These are phyloP conservation scores for Hypolimnas misippus DNA, from an alignment of 2,888 invertebrate genomes.

Conservation along the genomic window DNA sequence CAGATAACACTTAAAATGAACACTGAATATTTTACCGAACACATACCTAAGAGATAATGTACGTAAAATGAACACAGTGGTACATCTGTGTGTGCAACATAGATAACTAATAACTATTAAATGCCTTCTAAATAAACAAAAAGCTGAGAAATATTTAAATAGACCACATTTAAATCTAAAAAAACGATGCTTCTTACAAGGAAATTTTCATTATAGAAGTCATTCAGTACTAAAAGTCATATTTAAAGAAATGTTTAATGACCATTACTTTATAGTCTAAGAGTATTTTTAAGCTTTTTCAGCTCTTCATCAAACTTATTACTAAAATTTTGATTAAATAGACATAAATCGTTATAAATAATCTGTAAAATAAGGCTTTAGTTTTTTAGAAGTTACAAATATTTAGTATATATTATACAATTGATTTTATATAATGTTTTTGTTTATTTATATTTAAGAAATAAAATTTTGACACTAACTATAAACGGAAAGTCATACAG, in stretches of 20 bases:
- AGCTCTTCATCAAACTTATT: slow-evolving; percentile 18
- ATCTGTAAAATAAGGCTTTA: slow-evolving; percentile 24
- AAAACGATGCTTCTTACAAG: slow-evolving; percentile 20
- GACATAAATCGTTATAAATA: slow-evolving; percentile 11
- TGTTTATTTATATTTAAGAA: neutral
- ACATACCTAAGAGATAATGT: slow-evolving; percentile 24
- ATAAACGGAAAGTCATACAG: slow-evolving; percentile 1
- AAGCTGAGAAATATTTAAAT: slow-evolving; percentile 15
- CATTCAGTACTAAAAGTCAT: neutral
- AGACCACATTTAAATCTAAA: slow-evolving; percentile 20
- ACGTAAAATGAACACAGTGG: slow-evolving; percentile 69
- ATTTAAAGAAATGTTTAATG: slow-evolving; percentile 34
- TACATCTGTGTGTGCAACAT: slow-evolving; percentile 69
- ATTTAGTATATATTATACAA: neutral
- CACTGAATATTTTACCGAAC: slow-evolving; percentile 13
- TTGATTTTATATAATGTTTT: slow-evolving; percentile 7
- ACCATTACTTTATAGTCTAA: slow-evolving; percentile 38
- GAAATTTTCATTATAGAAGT: slow-evolving; percentile 1
- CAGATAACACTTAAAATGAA: slow-evolving; percentile 11
- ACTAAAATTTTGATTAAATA: slow-evolving; percentile 12
- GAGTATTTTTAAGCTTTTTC: slow-evolving; percentile 54
- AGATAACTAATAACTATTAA: slow-evolving; percentile 46
- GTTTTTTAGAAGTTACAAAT: slow-evolving; percentile 1
- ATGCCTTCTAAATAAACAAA: slow-evolving; percentile 14
- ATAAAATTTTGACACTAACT: slow-evolving; percentile 3